phyloP scores from a whole-genome alignment of 2,888 invertebrate genomes.

The Ischnus inquisitorius region DNA sequence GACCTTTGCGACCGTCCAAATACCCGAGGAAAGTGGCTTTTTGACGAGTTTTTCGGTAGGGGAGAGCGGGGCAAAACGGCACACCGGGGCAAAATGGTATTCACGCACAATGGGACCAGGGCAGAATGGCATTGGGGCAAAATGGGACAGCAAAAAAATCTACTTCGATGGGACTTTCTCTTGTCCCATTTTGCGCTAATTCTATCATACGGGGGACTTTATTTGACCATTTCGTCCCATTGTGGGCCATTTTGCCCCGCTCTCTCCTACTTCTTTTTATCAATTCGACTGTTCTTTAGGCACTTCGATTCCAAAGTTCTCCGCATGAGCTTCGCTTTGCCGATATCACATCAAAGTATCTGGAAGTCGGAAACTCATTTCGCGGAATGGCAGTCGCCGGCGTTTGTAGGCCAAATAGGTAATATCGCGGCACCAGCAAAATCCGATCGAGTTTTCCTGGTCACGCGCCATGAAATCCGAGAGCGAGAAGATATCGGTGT shows the following conservation, averaged over 20 bases:
- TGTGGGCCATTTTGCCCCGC: too few species aligned
- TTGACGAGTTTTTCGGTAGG: too few species aligned
- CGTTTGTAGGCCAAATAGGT: conserved; percentile 18
- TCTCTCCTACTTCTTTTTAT: not conserved
- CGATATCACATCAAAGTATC: not conserved
- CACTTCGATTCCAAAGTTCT: not conserved
- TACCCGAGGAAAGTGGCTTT: not conserved
- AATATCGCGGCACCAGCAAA: not conserved
- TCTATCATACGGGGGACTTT: too few species aligned
- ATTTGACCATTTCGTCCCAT: too few species aligned
- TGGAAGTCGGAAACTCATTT: not conserved
- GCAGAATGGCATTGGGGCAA: too few species aligned
- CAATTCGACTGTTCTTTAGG: not conserved
- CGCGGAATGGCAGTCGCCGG: not conserved
- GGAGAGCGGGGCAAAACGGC: too few species aligned
- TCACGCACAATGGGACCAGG: too few species aligned
- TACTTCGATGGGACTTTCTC: too few species aligned
- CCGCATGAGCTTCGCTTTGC: not conserved
- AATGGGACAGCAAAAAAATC: too few species aligned
- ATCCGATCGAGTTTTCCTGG: conserved; percentile 63
- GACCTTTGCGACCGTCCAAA: too few species aligned
- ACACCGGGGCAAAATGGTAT: too few species aligned
- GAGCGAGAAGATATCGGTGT: conserved; percentile 61
- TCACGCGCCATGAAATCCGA: conserved; percentile 63
- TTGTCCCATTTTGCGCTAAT: too few species aligned